Evolutionary conservation across 2,888 invertebrate genomes (phyloP), one percentile per base, ranked within the genome.

Genomic region (Athrips mouffetella): DNA sequence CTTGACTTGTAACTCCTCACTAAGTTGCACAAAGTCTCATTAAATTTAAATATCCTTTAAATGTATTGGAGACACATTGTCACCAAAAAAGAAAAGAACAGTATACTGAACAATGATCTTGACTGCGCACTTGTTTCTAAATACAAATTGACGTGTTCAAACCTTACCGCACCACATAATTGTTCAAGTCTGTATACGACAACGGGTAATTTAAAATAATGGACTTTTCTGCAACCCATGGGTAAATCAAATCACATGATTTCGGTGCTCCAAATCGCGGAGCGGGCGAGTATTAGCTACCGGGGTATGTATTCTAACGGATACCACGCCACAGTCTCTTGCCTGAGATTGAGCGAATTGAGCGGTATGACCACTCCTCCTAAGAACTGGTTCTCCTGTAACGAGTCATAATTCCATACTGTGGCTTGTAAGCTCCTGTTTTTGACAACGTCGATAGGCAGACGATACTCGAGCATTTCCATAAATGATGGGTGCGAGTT

Each of bases 401-500:
- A 81, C 0, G 96, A 92, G 76, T 98, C 98, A 78, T 97, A 96
- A 74, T 96, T 94, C 98, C 98, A 98, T 7, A 98, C 94, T 0
- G 98, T 96, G 0, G 97, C 97, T 76, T 97, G 96, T n/a, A 98
- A 83, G 7, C 91, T 91, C 41, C 96, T 90, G 57, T 89, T 90
- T 69, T 91, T 91, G 11, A 98, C 91, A 33, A 94, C 91, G 42
- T 96, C 95, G 55, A 96, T 70, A 0, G 96, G 92, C 87, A 97
- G 91, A 52, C 96, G 91, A 70, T 98, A 98, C 71, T 96, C 96
- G 75, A 98, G 87, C 94, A 97, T 97, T 90, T 98, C 97, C 96
- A 99, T 98, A 83, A 98, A 99, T 13, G 98, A 97, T 0, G 99
- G 99, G 80, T 98, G 97, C 66, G 96, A 96, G 71, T 96, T 96